A percentile compares a stretch with the other conserved stretches of the same genome.
phyloP scores from a whole-genome alignment of 2,113 vertebrate genomes.

The Chloropsis cyanopogon region DNA sequence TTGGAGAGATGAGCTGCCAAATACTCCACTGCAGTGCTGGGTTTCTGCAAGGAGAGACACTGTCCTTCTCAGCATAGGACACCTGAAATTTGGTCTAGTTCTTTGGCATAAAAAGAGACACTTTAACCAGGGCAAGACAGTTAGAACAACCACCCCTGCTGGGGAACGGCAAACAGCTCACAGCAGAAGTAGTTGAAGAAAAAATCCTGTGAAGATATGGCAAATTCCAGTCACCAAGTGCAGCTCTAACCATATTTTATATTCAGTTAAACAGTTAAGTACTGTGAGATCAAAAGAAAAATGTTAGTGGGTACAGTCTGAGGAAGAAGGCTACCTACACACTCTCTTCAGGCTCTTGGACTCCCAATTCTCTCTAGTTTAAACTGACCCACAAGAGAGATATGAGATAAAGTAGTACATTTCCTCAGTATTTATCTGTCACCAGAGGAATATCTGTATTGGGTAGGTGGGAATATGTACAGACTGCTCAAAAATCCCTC shows the following conservation, averaged over 20 bases:
- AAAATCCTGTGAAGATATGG: not conserved
- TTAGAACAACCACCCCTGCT: not conserved
- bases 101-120: not conserved
- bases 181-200: not conserved
- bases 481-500: not conserved
- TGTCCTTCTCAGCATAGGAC: not conserved
- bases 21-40: slow-evolving; percentile 93
- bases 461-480: not conserved
- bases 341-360: not conserved
- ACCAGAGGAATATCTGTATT: not conserved
- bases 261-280: not conserved
- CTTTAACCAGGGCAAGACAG: not conserved
- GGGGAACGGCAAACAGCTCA: not conserved
- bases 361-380: not conserved
- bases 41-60: slow-evolving; percentile 80
- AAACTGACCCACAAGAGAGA: not conserved
- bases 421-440: not conserved
- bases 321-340: not conserved
- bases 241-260: not conserved
- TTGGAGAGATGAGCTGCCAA: slow-evolving; percentile 96
- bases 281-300: not conserved
- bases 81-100: not conserved
- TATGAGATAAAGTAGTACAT: not conserved
- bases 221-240: not conserved
- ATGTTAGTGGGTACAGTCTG: not conserved